phyloP scores from a whole-genome alignment of 2,113 vertebrate species.

The Phocoena phocoena region DNA sequence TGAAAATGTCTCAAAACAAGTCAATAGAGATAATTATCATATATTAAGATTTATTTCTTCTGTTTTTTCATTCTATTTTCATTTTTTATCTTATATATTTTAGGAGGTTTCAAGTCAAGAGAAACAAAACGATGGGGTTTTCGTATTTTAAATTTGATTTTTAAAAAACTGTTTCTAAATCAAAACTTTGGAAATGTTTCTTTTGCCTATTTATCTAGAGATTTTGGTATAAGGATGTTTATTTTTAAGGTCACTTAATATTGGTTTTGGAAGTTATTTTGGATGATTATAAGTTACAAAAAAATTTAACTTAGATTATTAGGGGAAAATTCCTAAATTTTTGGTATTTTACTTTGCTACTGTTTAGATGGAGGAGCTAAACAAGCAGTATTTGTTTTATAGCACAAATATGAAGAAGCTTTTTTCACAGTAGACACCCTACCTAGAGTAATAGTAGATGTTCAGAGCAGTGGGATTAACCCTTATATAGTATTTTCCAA shows the following conservation, averaged over 20 bases:
- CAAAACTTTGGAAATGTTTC: slow-evolving; percentile 1
- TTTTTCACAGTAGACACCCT: neutral
- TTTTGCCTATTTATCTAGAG: neutral
- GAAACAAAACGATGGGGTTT: neutral
- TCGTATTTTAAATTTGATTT: slow-evolving; percentile 6
- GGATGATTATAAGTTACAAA: neutral
- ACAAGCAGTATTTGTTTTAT: slow-evolving; percentile 22
- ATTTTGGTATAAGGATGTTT: slow-evolving; percentile 8
- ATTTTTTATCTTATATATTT: neutral
- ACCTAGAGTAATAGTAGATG: neutral
- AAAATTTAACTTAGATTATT: slow-evolving; percentile 18
- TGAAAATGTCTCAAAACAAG: neutral
- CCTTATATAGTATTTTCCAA: neutral
- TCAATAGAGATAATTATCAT: neutral
- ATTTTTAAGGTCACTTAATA: slow-evolving; percentile 37
- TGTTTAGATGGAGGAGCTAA: slow-evolving; percentile 24
- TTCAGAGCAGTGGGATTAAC: neutral
- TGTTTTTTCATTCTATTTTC: neutral
- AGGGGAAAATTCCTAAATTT: neutral
- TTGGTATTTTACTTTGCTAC: neutral
- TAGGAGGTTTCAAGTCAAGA: neutral
- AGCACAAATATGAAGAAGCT: neutral
- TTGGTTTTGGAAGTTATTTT: slow-evolving; percentile 45
- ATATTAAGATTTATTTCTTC: neutral
- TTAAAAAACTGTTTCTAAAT: neutral